A percentile compares a stretch with the other conserved stretches of the same genome.
These are phyloP conservation scores for Ptychobarbus kaznakovi DNA, from an alignment of 2,797 vertebrate genomes.

Conservation along the genomic window DNA sequence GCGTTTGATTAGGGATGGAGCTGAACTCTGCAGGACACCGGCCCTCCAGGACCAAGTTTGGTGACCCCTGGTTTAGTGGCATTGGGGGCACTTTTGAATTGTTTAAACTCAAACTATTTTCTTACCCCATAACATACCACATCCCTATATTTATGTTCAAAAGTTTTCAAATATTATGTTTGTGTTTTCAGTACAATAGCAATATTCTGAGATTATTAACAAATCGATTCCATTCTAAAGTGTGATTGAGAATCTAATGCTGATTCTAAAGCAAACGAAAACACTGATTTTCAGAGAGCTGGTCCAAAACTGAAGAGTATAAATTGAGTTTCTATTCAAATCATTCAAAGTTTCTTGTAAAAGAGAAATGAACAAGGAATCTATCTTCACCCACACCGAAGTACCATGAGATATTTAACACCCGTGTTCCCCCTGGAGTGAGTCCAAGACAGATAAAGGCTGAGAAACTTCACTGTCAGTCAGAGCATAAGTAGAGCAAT, in stretches of 20 bases:
- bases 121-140: neutral
- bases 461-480: conserved; percentile 14
- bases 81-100: neutral
- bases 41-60: too few relatives aligned
- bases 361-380: conserved; percentile 11
- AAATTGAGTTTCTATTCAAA: conserved; percentile 12
- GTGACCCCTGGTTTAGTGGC: neutral
- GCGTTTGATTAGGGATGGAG: too few relatives aligned
- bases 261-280: neutral
- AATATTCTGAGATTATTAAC: neutral
- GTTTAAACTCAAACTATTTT: neutral
- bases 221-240: neutral
- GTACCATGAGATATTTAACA: conserved; percentile 5
- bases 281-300: neutral
- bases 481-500: conserved; percentile 12
- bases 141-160: neutral
- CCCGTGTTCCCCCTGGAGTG: neutral
- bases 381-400: neutral
- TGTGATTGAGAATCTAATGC: neutral
- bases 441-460: neutral
- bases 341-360: conserved; percentile 8
- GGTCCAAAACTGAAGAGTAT: neutral
- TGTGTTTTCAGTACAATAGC: neutral
- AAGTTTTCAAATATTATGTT: neutral
- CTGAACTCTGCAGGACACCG: too few relatives aligned